phyloP scores from a whole-genome alignment of 2,888 invertebrate genomes.

The Desoria tigrina region DNA sequence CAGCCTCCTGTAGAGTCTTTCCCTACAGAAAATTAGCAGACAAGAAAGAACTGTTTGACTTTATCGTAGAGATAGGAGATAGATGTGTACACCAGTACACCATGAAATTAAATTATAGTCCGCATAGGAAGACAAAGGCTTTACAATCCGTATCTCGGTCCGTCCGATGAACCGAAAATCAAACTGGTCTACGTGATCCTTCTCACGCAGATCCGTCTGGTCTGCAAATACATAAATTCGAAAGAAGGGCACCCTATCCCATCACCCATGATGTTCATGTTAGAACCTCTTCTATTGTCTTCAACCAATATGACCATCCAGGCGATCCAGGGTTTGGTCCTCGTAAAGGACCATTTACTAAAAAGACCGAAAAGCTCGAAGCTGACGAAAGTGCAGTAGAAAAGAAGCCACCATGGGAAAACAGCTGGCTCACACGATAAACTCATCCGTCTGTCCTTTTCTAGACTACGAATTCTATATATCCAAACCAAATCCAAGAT shows the following conservation, averaged over 20 bases:
- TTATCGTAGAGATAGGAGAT: too few relatives aligned
- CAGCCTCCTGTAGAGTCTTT: too few relatives aligned
- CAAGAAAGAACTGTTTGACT: too few relatives aligned
- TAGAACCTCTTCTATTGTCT: background rate
- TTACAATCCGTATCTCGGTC: too few relatives aligned
- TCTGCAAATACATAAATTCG: background rate
- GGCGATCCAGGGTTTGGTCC: background rate
- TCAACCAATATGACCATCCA: background rate
- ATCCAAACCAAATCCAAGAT: slow-evolving; percentile 2
- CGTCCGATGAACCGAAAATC: too few relatives aligned
- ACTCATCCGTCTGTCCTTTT: slow-evolving; percentile 6
- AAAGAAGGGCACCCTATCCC: background rate
- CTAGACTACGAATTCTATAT: too few relatives aligned
- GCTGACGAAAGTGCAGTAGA: background rate
- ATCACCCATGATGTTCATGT: background rate
- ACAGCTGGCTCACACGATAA: slow-evolving; percentile 14
- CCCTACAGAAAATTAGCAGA: too few relatives aligned
- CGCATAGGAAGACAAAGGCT: too few relatives aligned
- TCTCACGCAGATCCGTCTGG: slow-evolving; percentile 5
- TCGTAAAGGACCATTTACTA: background rate
- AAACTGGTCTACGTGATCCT: slow-evolving; percentile 1
- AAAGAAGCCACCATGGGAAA: slow-evolving; percentile 9
- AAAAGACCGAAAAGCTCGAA: background rate
- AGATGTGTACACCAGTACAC: too few relatives aligned
- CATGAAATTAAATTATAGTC: too few relatives aligned